phyloP scores from a whole-genome alignment of 1,140 invertebrate genomes.

The Arion vulgaris region DNA sequence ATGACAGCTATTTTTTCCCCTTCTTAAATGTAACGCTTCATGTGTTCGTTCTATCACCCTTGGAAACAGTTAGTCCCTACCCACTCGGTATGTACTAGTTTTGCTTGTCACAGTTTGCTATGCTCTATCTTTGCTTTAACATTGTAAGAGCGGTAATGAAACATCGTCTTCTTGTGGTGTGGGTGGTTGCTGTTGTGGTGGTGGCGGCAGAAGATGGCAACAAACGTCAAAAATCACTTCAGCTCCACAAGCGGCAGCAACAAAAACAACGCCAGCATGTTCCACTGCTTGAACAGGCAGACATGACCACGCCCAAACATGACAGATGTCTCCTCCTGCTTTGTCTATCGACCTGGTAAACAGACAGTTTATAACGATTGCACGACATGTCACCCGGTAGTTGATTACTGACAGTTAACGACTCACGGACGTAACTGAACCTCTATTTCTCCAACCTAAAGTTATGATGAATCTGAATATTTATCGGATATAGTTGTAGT shows the following conservation, averaged over 20 bases:
- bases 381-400: not conserved
- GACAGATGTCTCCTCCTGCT: not conserved
- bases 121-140: no score
- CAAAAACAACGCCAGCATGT: not conserved
- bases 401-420: not conserved
- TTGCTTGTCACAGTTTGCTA: not conserved
- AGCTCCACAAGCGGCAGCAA: not conserved
- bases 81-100: not conserved
- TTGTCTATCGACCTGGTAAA: not conserved
- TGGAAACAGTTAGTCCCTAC: not conserved
- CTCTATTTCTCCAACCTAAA: not conserved
- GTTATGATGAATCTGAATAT: not conserved
- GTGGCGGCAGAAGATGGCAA: not conserved
- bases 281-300: not conserved
- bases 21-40: not conserved
- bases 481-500: not conserved
- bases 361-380: not conserved
- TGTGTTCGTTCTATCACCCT: no score
- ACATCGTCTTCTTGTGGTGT: not conserved
- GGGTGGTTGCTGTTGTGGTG: constrained; percentile 7
- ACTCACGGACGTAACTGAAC: not conserved
- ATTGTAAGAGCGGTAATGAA: not conserved
- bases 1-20: not conserved
- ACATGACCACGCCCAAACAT: not conserved
- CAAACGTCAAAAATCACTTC: not conserved